phyloP scores from a whole-genome alignment of 2,797 vertebrate species.

The Karalla daura region DNA sequence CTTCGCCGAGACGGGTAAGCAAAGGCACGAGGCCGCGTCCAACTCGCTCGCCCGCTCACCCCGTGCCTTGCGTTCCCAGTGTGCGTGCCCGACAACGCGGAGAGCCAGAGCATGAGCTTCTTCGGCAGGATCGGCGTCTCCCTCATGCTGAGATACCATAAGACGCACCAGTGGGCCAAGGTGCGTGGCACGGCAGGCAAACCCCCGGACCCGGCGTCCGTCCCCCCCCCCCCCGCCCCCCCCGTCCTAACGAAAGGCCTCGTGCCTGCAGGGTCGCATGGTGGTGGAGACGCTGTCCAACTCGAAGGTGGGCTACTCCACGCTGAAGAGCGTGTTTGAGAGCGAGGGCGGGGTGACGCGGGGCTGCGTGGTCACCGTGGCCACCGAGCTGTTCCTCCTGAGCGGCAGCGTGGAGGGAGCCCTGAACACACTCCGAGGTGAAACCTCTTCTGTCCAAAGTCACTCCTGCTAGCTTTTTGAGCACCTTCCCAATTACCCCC shows the following conservation, averaged over 20 bases:
- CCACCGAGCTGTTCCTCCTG: slow-evolving; percentile 90
- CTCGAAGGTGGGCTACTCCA: slow-evolving; percentile 86
- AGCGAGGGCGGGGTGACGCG: slow-evolving; percentile 84
- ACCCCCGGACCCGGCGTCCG: too few species aligned
- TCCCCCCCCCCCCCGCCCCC: too few species aligned
- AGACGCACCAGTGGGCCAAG: slow-evolving; percentile 90
- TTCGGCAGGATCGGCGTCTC: slow-evolving; percentile 92
- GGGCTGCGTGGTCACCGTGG: slow-evolving; percentile 90
- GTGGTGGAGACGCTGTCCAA: slow-evolving; percentile 86
- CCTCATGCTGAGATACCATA: slow-evolving; percentile 89
- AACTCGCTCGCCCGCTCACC: neutral
- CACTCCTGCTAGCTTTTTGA: too few species aligned
- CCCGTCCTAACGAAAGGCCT: too few species aligned
- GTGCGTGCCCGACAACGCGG: slow-evolving; percentile 65
- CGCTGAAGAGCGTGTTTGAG: slow-evolving; percentile 87
- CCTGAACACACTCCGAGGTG: slow-evolving; percentile 89
- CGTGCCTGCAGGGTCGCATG: slow-evolving; percentile 83
- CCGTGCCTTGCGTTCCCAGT: slow-evolving; percentile 62
- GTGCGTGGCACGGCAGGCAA: slow-evolving; percentile 82
- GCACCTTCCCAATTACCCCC: too few species aligned
- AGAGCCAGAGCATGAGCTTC: slow-evolving; percentile 76
- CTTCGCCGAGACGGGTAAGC: slow-evolving; percentile 90
- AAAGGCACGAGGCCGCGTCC: neutral
- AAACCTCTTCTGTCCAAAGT: too few species aligned
- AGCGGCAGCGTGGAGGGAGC: slow-evolving; percentile 88